Percentiles rank a stretch among this genome's conserved stretches.
These are phyloP conservation scores for Hyperoplus immaculatus DNA, from an alignment of 2,797 vertebrate genomes.

Conservation along the genomic window DNA sequence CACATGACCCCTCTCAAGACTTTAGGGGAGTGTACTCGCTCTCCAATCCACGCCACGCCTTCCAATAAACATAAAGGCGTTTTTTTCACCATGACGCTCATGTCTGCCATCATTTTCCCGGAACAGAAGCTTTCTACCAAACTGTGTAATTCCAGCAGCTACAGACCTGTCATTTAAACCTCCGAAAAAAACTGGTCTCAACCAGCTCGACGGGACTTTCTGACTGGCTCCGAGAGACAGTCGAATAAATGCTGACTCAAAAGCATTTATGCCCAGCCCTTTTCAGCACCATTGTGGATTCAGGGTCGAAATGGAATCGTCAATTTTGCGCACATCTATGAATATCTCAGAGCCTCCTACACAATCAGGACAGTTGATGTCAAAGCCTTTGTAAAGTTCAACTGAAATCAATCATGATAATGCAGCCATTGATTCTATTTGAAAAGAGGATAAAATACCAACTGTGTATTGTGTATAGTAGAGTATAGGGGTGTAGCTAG, in stretches of 20 bases:
- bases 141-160: conserved; percentile 67
- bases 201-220: conserved; percentile 66
- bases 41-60: conserved; percentile 19
- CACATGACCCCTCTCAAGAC: conserved; percentile 17
- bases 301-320: conserved; percentile 17
- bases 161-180: conserved; percentile 67
- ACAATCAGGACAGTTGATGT: conserved; percentile 5
- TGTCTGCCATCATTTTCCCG: conserved; percentile 49
- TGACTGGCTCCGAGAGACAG: conserved; percentile 40
- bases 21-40: not conserved
- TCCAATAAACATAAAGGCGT: not conserved
- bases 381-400: not conserved
- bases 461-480: too few relatives aligned
- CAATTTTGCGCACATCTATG: not conserved
- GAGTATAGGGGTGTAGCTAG: not conserved
- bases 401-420: not conserved
- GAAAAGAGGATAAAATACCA: not conserved
- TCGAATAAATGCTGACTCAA: conserved; percentile 9
- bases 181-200: conserved; percentile 61
- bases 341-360: conserved; percentile 11
- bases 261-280: conserved; percentile 10
- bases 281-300: conserved; percentile 18
- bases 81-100: conserved; percentile 11
- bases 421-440: not conserved
- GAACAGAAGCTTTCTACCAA: conserved; percentile 51